A percentile compares a stretch with the other conserved stretches of the same genome.
Conservation (phyloP, 2,888 invertebrate species). For the Morinoia aosen region DNA sequence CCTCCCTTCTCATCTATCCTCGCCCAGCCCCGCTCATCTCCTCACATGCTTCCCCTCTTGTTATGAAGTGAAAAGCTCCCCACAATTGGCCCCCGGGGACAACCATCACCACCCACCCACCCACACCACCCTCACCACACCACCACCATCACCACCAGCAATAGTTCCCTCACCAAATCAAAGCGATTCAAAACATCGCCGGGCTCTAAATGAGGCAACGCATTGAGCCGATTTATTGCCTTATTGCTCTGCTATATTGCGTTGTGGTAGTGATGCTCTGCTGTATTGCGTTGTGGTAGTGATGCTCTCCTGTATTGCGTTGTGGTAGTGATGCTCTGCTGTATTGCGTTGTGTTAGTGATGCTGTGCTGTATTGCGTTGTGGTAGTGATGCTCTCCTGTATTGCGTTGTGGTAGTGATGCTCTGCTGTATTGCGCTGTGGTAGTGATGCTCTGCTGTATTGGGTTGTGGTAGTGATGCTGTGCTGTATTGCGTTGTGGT, state of each 20-base stretch:
- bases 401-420: background rate
- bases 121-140: background rate
- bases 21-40: background rate
- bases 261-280: background rate
- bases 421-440: background rate
- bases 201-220: background rate
- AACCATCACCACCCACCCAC: background rate
- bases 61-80: conserved; percentile 54
- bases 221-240: conserved; percentile 25
- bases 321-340: conserved; percentile 7
- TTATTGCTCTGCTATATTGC: background rate
- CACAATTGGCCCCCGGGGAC: conserved; percentile 29
- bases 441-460: too few species aligned
- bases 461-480: too few species aligned
- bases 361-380: too few species aligned
- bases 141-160: background rate
- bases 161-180: background rate
- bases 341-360: background rate
- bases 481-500: too few species aligned
- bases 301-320: background rate
- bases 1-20: too few species aligned
- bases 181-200: conserved; percentile 7
- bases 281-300: background rate
- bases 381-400: background rate
- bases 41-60: background rate